Evolutionary conservation across 2,797 vertebrate genomes (phyloP), one percentile per base, ranked within the genome.

Genomic region (Gymnothorax reevesii): DNA sequence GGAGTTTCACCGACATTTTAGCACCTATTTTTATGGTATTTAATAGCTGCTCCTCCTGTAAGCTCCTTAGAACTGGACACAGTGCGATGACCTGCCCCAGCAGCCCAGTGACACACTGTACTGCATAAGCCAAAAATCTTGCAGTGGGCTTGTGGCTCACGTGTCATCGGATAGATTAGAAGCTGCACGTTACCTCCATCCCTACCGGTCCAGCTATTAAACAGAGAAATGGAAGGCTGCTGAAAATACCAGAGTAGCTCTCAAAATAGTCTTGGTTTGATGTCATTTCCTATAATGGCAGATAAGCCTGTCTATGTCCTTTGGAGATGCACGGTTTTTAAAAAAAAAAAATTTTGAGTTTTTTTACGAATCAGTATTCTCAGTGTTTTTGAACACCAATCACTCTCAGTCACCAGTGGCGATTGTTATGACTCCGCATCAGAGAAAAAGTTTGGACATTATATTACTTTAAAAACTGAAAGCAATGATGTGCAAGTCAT

Each of bases 21-120:
- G 33, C 4, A 17, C 52, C 73, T 77, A 77, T 77, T 77, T 77
- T 52, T 77, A 49, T 77, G 4, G 49, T 77, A 77, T 77, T 77
- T 49, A 77, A 77, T 77, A 77, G 17, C 33, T 77, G 33, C 17
- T 20, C 73, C 25, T 33, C 27, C 69, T 33, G 73, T 77, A 77
- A 77, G 73, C 73, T 77, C 20, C 42, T 77, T 52, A 77, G 73
- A 33, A 52, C 20, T 17, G 73, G 73, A 15, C 12, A 49, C 33
- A 42, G 33, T 15, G 73, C 4, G 42, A 77, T 42, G 73, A 77
- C 52, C 49, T 52, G 73, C 33, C 73, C 42, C 3, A 17, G 73
- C 42, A 52, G 42, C 73, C 73, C 73, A 77, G 73, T 77, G 33
- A 77, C 73, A 77, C 22, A 77, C 73, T 77, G 73, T 77, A 77